phyloP scores from a whole-genome alignment of 2,113 vertebrate genomes.

The Albula goreensis region DNA sequence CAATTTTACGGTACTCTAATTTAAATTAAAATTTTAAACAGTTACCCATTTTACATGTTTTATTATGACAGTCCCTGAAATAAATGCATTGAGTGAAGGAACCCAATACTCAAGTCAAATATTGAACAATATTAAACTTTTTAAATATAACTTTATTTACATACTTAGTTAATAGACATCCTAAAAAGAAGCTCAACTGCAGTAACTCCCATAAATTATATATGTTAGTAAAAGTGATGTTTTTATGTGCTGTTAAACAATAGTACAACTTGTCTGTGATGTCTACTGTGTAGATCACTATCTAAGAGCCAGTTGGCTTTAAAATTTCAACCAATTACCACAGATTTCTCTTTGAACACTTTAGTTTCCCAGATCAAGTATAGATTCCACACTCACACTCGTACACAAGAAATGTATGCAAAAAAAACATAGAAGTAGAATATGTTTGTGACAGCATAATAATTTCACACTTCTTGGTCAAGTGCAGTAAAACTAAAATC shows the following conservation, averaged over 20 bases:
- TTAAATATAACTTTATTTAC: neutral
- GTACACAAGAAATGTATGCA: neutral
- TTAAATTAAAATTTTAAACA: neutral
- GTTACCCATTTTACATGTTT: neutral
- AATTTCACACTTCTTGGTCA: neutral
- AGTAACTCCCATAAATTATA: neutral
- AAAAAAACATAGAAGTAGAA: too few species aligned
- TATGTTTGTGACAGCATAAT: neutral
- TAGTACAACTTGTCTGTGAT: neutral
- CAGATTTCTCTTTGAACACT: neutral
- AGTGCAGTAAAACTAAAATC: neutral
- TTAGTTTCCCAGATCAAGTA: neutral
- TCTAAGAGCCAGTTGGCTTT: neutral
- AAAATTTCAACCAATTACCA: neutral
- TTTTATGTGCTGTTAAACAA: neutral
- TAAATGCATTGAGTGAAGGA: neutral
- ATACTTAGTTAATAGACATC: neutral
- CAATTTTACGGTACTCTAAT: neutral
- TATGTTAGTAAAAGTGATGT: neutral
- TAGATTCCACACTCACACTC: neutral
- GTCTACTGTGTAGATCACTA: too few species aligned
- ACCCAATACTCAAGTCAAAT: neutral
- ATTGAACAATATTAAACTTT: neutral
- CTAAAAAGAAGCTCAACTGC: neutral
- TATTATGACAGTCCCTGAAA: neutral